phyloP scores from a whole-genome alignment of 2,888 invertebrate species.

The Ornithoptera alexandrae region DNA sequence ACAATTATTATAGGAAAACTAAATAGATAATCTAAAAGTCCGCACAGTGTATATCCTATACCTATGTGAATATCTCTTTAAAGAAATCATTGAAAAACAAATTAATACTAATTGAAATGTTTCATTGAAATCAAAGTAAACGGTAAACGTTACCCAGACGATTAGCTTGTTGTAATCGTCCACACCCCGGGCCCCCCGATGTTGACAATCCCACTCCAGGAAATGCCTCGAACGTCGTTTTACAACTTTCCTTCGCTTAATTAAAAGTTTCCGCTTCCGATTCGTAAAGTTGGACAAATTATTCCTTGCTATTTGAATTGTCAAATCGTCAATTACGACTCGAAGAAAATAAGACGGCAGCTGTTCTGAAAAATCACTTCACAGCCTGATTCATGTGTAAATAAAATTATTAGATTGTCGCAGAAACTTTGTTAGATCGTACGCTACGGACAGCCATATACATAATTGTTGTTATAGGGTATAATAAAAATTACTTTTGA shows the following conservation, averaged over 20 bases:
- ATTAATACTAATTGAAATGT: not conserved
- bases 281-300: conserved; percentile 24
- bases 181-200: conserved; percentile 20
- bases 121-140: conserved; percentile 38
- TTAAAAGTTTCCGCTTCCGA: conserved; percentile 59
- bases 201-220: conserved; percentile 66
- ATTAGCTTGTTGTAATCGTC: conserved; percentile 30
- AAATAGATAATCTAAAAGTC: no score
- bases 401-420: no score
- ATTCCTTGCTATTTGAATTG: conserved; percentile 41
- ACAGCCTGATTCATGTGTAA: not conserved
- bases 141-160: conserved; percentile 32
- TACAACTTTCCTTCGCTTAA: conserved; percentile 59
- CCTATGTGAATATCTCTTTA: no score
- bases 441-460: no score
- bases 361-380: conserved; percentile 5
- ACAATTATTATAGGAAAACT: no score
- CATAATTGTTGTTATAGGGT: no score
- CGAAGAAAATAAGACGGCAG: conserved; percentile 17
- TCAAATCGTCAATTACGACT: conserved; percentile 38
- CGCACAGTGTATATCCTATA: no score
- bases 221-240: conserved; percentile 57
- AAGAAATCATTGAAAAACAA: no score
- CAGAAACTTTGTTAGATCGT: no score
- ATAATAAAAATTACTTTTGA: no score